Evolutionary conservation across 1,140 invertebrate species (phyloP), one percentile per base, ranked within the genome.

Genomic region (Macrosteles quadrilineatus): DNA sequence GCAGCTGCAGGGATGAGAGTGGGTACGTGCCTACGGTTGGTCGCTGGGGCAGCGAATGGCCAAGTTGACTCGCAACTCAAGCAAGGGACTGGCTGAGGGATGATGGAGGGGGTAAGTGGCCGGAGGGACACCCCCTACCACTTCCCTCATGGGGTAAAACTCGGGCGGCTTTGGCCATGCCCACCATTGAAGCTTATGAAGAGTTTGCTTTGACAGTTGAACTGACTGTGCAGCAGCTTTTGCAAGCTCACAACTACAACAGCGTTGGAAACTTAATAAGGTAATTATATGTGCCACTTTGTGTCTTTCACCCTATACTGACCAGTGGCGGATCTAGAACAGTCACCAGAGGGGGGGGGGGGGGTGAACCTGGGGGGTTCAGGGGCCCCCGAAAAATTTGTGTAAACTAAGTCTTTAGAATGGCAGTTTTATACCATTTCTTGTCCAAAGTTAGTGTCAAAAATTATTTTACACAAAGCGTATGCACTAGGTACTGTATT

Each of bases 31-130:
- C 90, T 81, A 86, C 87, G 36, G 90, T 92, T 77, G 90, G 90
- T 78, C 88, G 91, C 73, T 94, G 91, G 91, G 92, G 91, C 80
- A 88, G 87, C 80, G 92, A 95, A 82, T 94, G 92, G 92, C 92
- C 92, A 83, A 94, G 92, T 93, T 94, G 92, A 94, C 92, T 94
- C 91, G 89, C 81, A 82, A 65, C 31, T 64, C 67, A 68, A 32
- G 45, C 30, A 31, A 27, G 23, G 21, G 36, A 43, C 19, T 57
- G 47, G 53, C 55, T 64, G 64, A 64, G 19, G 32, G 64, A 23
- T 19, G 70, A 31, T 25, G 29, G 11, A 21, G 64, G 43, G 43
- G 63, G 69, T 19, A 45, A 80, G 40, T 88, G 87, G 87, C 86
- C 87, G 0, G 71, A 82, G 62, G 85, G 82, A 32, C 83, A 85